Evolutionary conservation across 1,140 invertebrate genomes (phyloP).

Genomic region (Hesperophylax magnus): DNA sequence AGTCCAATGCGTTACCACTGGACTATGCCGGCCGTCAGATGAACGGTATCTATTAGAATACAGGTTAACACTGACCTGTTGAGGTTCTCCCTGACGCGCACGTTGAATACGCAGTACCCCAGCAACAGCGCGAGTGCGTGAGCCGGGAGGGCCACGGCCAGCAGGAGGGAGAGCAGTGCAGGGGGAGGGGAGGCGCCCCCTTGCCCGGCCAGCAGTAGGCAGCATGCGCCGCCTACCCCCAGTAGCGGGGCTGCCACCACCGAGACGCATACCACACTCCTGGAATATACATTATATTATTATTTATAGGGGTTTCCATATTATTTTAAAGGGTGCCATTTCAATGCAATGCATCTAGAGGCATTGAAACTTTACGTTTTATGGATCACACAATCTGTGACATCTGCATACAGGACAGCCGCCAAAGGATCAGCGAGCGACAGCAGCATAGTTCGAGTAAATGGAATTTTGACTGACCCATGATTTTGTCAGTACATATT

Average conservation of each 20-base stretch:
- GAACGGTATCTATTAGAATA: too few relatives aligned
- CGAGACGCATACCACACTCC: slow-evolving; percentile 83
- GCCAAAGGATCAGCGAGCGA: too few relatives aligned
- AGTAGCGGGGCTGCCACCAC: slow-evolving; percentile 82
- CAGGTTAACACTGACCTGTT: slow-evolving; percentile 59
- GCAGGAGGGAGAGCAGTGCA: slow-evolving; percentile 77
- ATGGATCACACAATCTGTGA: neutral
- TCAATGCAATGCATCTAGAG: too few relatives aligned
- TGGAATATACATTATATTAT: slow-evolving; percentile 60
- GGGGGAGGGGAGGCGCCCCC: slow-evolving; percentile 79
- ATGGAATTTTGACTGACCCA: neutral
- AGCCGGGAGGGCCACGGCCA: slow-evolving; percentile 79
- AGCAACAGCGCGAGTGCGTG: slow-evolving; percentile 85
- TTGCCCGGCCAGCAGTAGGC: slow-evolving; percentile 71
- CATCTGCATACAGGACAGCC: too few relatives aligned
- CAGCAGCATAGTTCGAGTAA: neutral
- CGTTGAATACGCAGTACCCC: slow-evolving; percentile 88
- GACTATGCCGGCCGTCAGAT: too few relatives aligned
- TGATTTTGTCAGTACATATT: too few relatives aligned
- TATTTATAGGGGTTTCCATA: too few relatives aligned
- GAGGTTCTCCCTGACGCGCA: slow-evolving; percentile 81
- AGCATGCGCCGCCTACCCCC: slow-evolving; percentile 80
- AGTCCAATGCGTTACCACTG: too few relatives aligned
- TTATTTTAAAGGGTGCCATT: too few relatives aligned
- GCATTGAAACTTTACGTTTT: too few relatives aligned